Evolutionary conservation across 2,113 vertebrate species (phyloP).

Genomic region (Cyanoramphus novaezelandiae): DNA sequence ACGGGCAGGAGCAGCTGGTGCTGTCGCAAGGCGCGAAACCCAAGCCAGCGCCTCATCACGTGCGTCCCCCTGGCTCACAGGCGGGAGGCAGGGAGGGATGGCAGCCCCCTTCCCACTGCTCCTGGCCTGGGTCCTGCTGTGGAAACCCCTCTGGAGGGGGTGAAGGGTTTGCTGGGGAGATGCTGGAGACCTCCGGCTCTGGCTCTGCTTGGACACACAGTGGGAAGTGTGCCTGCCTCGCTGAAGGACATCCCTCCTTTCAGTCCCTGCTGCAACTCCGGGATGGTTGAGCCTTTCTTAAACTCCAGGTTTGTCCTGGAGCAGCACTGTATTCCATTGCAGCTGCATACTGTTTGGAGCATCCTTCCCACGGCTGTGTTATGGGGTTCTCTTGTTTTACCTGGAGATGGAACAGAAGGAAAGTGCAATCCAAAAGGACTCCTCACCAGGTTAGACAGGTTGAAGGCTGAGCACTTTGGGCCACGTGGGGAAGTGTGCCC

Average conservation of each 20-base stretch:
- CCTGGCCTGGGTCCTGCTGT: background rate
- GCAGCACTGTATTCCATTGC: background rate
- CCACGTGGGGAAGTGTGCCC: background rate
- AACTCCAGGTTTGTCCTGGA: background rate
- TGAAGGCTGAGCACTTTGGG: rapidly evolving
- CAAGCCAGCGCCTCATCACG: conserved; percentile 28
- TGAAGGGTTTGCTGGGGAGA: background rate
- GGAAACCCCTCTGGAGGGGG: background rate
- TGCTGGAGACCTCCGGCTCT: background rate
- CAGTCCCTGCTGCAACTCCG: background rate
- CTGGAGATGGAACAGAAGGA: background rate
- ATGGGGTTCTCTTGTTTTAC: background rate
- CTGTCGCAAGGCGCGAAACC: conserved; percentile 7
- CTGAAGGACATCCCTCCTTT: background rate
- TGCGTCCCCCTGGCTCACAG: background rate
- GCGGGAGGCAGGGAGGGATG: background rate
- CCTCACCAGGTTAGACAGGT: background rate
- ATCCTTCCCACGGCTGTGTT: background rate
- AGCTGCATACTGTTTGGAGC: background rate
- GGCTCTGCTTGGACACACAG: background rate
- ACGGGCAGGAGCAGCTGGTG: conserved; percentile 64
- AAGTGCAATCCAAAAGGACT: background rate
- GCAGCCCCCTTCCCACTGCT: background rate
- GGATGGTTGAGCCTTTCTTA: background rate
- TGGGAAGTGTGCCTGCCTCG: background rate